A percentile compares a stretch with the other conserved stretches of the same genome.
phyloP scores from a whole-genome alignment of 2,888 invertebrate species.

The Netelia fuscicornis region DNA sequence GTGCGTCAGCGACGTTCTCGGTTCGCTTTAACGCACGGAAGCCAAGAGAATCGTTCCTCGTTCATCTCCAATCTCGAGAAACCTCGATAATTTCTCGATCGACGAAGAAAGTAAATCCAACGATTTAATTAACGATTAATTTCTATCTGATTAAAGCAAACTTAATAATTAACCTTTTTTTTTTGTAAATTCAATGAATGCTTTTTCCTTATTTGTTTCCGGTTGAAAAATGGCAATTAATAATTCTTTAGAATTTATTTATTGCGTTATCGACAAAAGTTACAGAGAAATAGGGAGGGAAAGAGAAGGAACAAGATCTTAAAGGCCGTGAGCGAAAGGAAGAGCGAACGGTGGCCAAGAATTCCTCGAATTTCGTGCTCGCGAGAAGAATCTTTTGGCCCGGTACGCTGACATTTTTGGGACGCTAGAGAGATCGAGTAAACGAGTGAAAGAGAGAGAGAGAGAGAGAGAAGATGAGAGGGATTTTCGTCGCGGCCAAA shows the following conservation, averaged over 20 bases:
- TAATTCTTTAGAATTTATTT: neutral
- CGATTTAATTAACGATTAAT: too few species aligned
- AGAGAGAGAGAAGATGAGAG: neutral
- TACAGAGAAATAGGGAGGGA: neutral
- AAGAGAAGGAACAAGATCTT: slow-evolving; percentile 1
- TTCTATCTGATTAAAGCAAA: too few species aligned
- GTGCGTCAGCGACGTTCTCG: slow-evolving; percentile 28
- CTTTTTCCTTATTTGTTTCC: too few species aligned
- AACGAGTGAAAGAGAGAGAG: slow-evolving; percentile 30
- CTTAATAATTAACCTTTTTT: too few species aligned
- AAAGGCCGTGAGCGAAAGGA: slow-evolving; percentile 31
- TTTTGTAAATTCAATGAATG: too few species aligned
- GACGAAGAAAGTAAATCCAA: too few species aligned
- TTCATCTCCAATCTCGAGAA: slow-evolving; percentile 10
- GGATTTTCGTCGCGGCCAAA: slow-evolving; percentile 33
- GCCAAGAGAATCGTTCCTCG: neutral
- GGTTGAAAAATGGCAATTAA: too few species aligned
- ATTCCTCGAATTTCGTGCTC: slow-evolving; percentile 77
- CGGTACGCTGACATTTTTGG: slow-evolving; percentile 77
- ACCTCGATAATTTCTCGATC: neutral
- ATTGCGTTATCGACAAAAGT: neutral
- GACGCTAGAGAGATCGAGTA: slow-evolving; percentile 66
- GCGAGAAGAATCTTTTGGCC: slow-evolving; percentile 77
- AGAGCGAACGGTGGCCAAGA: slow-evolving; percentile 67
- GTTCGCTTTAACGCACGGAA: neutral